Conservation (phyloP, 2,797 vertebrate species). For the Channa striata region DNA sequence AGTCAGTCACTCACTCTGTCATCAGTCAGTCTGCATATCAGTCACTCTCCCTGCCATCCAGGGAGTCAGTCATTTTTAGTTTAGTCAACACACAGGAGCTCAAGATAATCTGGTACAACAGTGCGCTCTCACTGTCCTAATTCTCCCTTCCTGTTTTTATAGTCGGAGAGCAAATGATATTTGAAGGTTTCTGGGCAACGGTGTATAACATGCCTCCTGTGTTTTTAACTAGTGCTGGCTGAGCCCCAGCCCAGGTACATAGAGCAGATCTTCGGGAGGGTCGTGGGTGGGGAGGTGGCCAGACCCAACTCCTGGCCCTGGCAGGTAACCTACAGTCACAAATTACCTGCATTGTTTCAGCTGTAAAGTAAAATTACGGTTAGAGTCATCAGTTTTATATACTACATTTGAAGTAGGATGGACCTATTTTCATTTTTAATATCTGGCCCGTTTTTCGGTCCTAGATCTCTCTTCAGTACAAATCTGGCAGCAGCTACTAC, state of each 20-base stretch:
- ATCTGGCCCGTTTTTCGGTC: neutral
- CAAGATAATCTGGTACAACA: slow-evolving; percentile 10
- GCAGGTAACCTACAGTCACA: slow-evolving; percentile 74
- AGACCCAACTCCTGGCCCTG: slow-evolving; percentile 82
- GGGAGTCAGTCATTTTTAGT: slow-evolving; percentile 12
- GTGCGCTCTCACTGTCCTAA: neutral
- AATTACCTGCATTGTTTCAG: neutral
- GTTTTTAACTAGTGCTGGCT: slow-evolving; percentile 67
- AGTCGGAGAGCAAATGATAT: neutral
- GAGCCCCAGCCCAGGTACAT: slow-evolving; percentile 77
- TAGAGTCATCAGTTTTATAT: neutral
- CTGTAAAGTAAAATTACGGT: neutral
- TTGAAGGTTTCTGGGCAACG: neutral
- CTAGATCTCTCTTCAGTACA: slow-evolving; percentile 92
- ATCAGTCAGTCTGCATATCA: neutral
- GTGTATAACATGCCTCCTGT: neutral
- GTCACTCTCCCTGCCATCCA: slow-evolving; percentile 24
- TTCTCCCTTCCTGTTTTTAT: neutral
- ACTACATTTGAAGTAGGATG: neutral
- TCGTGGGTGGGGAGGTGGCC: slow-evolving; percentile 79
- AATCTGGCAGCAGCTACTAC: slow-evolving; percentile 73
- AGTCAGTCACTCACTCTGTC: slow-evolving; percentile 1
- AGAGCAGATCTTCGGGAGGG: slow-evolving; percentile 61
- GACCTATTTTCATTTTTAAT: neutral
- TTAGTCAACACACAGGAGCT: slow-evolving; percentile 6